Conservation (phyloP, 2,888 invertebrate genomes). For the Drosophila prolongata region DNA sequence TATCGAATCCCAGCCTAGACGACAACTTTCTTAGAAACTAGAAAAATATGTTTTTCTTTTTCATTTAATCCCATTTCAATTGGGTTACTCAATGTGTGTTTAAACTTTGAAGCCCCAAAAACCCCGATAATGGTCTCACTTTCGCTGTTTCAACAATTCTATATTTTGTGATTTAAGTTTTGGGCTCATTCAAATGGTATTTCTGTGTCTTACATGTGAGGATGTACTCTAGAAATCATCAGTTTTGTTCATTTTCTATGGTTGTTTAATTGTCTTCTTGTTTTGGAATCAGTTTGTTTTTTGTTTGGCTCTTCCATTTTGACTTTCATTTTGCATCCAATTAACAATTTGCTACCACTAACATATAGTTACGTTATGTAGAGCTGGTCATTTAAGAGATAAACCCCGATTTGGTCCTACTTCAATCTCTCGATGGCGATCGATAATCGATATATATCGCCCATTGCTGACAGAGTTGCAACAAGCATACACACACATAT, state of each 20-base stretch:
- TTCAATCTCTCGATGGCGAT: constrained; percentile 7
- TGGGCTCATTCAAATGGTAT: neutral
- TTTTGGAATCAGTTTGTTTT: neutral
- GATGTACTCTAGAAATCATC: too few relatives aligned
- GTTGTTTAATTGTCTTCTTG: too few relatives aligned
- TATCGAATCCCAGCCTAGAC: constrained; percentile 15
- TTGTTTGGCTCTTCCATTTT: neutral
- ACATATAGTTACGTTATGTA: constrained; percentile 86
- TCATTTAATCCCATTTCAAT: neutral
- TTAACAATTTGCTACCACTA: constrained; percentile 2
- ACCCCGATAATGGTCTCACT: neutral
- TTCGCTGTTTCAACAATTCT: neutral
- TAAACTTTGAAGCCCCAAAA: neutral
- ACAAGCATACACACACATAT: constrained; percentile 11
- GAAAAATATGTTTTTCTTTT: neutral
- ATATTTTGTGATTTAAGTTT: neutral
- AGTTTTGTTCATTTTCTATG: too few relatives aligned
- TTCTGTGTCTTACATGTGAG: neutral
- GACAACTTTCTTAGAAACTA: neutral
- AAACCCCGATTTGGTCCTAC: constrained; percentile 32
- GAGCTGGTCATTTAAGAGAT: constrained; percentile 85
- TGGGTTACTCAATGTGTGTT: neutral
- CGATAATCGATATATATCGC: constrained; percentile 25
- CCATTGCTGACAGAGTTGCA: constrained; percentile 20
- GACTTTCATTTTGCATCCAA: neutral